Base-by-base conservation (phyloP, 2,888 invertebrate genomes). In the Hirtodrosophila trivittata region DNA sequence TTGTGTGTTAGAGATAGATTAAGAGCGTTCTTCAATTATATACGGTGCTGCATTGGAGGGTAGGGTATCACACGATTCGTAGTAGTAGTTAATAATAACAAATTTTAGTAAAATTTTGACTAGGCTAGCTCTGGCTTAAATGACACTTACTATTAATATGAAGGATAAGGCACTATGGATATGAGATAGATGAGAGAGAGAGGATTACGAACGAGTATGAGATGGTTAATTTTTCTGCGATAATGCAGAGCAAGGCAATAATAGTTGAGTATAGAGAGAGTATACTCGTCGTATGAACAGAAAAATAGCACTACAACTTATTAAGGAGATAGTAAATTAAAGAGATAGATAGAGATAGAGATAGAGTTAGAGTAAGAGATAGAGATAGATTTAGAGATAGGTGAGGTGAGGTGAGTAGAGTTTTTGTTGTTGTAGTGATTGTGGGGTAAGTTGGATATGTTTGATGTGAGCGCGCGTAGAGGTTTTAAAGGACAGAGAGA, bases 161-260 rank as follows among this genome's bases (percentile, higher is more conserved):
- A 26, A 8, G 10, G n/a, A 3, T 28, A 28, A 8, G 28, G 9
- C 3, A n/a, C 10, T 12, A 35, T 35, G 35, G 10, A 35, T 12
- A 12, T 13, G 56, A 58, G 49, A 64, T 28, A 46, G 35, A 59
- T 57, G 58, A 54, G 28, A 37, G 54, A 10, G 39, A 49, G 25
- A 12, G 28, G 38, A 26, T 30, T 21, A 39, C 45, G n/a, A 41
- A 9, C 10, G 32, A 30, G 25, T 25, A 30, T 35, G 33, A 42
- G 30, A 30, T 28, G 37, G 55, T 73, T 32, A 42, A 62, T 30
- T 56, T 60, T 45, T n/a, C 47, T 57, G 72, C 50, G 51, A 52
- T 54, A 62, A 46, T 69, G 71, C 62, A 77, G 70, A 75, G 73
- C 82, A 78, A 78, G 78, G 76, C 82, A 78, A 69, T 57, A 54